phyloP scores from a whole-genome alignment of 2,113 vertebrate genomes.

The Vanacampus margaritifer region DNA sequence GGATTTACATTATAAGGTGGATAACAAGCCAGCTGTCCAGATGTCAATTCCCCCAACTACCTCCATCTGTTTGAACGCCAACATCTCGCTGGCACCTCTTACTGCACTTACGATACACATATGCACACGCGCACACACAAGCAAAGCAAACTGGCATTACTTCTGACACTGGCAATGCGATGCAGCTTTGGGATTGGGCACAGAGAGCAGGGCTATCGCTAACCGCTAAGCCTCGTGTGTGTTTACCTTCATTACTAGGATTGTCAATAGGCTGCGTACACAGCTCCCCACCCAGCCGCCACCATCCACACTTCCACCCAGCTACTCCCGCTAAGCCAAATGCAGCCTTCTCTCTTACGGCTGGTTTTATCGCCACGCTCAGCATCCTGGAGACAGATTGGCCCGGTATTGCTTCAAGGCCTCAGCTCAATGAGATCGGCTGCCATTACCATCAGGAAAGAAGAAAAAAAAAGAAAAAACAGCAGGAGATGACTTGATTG shows the following conservation, averaged over 20 bases:
- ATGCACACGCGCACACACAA: constrained; percentile 22
- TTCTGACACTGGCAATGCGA: constrained; percentile 48
- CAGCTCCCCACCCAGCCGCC: constrained; percentile 11
- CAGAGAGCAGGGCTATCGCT: constrained; percentile 45
- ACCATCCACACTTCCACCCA: constrained; percentile 1
- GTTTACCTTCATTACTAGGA: constrained; percentile 51
- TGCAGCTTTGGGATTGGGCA: constrained; percentile 57
- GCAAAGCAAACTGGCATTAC: constrained; percentile 45
- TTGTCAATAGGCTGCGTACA: constrained; percentile 32
- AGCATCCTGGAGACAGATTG: constrained; percentile 36
- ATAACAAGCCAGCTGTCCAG: constrained; percentile 64
- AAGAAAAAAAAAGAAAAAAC: constrained; percentile 25
- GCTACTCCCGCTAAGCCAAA: constrained; percentile 36
- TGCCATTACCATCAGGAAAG: constrained; percentile 17
- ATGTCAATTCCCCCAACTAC: constrained; percentile 42
- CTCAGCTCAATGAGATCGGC: constrained; percentile 19
- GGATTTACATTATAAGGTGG: constrained; percentile 49
- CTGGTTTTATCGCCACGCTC: constrained; percentile 37
- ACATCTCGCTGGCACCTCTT: constrained; percentile 53
- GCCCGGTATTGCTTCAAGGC: constrained; percentile 35
- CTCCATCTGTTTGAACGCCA: constrained; percentile 62
- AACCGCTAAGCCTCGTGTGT: constrained; percentile 53
- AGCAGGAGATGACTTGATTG: constrained; percentile 24
- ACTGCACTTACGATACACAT: constrained; percentile 16
- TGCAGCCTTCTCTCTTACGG: constrained; percentile 29